Percentiles rank a stretch among this genome's conserved stretches.
Conservation (phyloP, 2,113 vertebrate species). For the Prinia subflava region DNA sequence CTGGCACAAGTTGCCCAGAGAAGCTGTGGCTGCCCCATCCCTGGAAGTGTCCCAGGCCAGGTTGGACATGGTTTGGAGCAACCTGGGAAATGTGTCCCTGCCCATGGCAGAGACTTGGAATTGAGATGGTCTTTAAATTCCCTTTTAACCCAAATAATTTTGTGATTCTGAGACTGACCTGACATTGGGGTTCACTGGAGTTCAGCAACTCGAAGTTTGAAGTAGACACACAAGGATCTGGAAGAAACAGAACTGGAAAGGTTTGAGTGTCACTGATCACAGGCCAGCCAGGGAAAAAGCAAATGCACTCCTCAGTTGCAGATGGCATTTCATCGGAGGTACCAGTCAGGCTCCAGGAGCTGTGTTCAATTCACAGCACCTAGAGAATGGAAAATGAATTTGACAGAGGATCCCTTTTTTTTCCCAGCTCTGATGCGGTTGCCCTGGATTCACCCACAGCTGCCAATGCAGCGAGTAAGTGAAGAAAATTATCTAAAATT, state of each 20-base stretch:
- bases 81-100: not conserved
- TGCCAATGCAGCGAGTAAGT: not conserved
- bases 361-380: not conserved
- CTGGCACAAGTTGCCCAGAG: not conserved
- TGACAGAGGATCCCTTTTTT: not conserved
- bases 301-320: not conserved
- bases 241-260: not conserved
- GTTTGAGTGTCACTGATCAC: rapidly evolving
- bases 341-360: not conserved
- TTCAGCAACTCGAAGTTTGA: not conserved
- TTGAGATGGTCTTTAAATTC: not conserved
- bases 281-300: not conserved
- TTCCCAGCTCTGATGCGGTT: not conserved
- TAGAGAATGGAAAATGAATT: not conserved
- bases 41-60: not conserved
- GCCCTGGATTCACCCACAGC: not conserved
- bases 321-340: not conserved
- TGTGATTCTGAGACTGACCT: not conserved
- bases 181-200: rapidly evolving
- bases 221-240: not conserved
- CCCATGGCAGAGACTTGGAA: not conserved
- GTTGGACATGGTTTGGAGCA: not conserved
- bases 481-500: not conserved
- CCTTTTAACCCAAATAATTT: not conserved
- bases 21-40: not conserved